These are phyloP conservation scores for Dioctria rufipes DNA, from an alignment of 2,888 invertebrate genomes.

Conservation along the genomic window DNA sequence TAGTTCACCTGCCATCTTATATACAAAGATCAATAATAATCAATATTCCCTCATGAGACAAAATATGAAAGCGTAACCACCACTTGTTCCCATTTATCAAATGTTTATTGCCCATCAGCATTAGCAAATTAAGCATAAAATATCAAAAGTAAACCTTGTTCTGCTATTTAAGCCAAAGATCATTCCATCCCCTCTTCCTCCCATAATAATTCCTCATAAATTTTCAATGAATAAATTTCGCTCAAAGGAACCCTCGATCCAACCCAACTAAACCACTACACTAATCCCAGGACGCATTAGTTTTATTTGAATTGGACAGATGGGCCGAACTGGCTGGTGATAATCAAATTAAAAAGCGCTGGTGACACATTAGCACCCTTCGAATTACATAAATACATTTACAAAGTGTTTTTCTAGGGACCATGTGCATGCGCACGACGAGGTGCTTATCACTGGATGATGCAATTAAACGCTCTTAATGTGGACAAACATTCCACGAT, in stretches of 20 bases:
- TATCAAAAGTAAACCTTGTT: not conserved
- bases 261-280: not conserved
- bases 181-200: not conserved
- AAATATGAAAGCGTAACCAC: not conserved
- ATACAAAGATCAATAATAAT: too few relatives aligned
- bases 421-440: conserved; percentile 17
- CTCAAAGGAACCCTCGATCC: not conserved
- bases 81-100: not conserved
- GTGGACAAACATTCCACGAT: conserved; percentile 43
- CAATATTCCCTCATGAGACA: too few relatives aligned
- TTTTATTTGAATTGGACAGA: conserved; percentile 50
- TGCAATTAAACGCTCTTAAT: conserved; percentile 51
- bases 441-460: conserved; percentile 38
- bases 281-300: conserved; percentile 44
- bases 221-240: conserved; percentile 40
- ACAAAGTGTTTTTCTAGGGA: conserved; percentile 38
- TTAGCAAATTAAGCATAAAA: conserved; percentile 39
- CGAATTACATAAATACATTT: not conserved
- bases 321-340: conserved; percentile 37
- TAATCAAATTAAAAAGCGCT: conserved; percentile 52
- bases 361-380: conserved; percentile 52
- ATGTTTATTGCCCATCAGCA: conserved; percentile 39
- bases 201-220: not conserved
- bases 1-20: too few relatives aligned
- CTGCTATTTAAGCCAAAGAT: not conserved